Percentiles rank a stretch among this genome's conserved stretches.
Evolutionary conservation across 2,888 invertebrate species (phyloP).

Genomic region (Teleogryllus oceanicus): DNA sequence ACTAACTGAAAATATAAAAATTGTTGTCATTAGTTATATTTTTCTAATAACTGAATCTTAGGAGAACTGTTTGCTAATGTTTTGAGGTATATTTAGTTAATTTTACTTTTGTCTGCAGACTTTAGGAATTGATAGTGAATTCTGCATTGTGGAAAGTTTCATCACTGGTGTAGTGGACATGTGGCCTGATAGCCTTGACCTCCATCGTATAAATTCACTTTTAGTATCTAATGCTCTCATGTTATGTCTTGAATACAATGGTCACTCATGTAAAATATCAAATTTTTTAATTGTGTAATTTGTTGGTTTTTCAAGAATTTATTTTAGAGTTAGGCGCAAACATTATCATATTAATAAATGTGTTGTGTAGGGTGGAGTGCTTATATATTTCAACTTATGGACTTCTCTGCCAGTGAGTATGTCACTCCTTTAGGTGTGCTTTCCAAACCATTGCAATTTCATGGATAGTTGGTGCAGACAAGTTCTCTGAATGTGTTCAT

Average conservation of each 20-base stretch:
- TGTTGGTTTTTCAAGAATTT: neutral
- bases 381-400: conserved; percentile 52
- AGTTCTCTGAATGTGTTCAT: conserved; percentile 58
- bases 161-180: conserved; percentile 58
- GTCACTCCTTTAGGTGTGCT: conserved; percentile 59
- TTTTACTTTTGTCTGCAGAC: conserved; percentile 49
- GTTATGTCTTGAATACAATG: conserved; percentile 58
- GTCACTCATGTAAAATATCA: conserved; percentile 54
- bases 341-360: no score
- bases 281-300: neutral
- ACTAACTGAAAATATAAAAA: no score
- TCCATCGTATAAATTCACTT: conserved; percentile 65
- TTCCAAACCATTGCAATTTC: conserved; percentile 60
- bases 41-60: no score
- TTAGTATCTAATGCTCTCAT: conserved; percentile 57
- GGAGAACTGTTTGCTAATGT: neutral
- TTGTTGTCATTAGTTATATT: no score
- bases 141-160: conserved; percentile 63
- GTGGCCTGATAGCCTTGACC: conserved; percentile 56
- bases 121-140: conserved; percentile 71
- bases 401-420: conserved; percentile 58
- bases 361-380: conserved; percentile 48
- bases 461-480: conserved; percentile 58
- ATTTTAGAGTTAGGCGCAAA: neutral
- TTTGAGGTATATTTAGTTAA: neutral